Evolutionary conservation across 2,888 invertebrate genomes (phyloP).

Genomic region (Quadroppia sp.): DNA sequence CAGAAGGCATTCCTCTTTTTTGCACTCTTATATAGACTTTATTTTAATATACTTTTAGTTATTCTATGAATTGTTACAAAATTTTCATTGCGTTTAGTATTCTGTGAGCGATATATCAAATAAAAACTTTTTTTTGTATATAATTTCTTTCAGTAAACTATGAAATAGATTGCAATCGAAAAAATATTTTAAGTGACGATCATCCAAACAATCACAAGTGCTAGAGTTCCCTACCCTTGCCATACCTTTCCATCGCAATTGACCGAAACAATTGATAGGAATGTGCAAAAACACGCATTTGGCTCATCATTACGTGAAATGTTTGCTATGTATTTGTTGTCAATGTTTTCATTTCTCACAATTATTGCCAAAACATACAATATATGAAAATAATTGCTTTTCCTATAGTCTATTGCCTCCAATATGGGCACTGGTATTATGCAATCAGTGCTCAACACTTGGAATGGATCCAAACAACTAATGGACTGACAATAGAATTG

Average conservation of each 20-base stretch:
- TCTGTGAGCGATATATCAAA: constrained; percentile 1
- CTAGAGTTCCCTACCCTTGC: neutral
- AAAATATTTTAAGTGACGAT: constrained; percentile 13
- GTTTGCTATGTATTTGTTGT: neutral
- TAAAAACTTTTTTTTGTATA: neutral
- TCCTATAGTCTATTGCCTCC: neutral
- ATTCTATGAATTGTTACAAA: neutral
- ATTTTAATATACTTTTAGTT: constrained; percentile 2
- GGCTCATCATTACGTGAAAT: neutral
- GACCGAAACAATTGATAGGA: constrained; percentile 2
- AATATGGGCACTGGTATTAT: neutral
- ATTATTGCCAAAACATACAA: neutral
- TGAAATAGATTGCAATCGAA: constrained; percentile 7
- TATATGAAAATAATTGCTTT: neutral
- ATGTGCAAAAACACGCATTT: constrained; percentile 20
- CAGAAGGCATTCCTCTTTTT: neutral
- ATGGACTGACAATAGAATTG: neutral
- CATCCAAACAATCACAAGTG: constrained; percentile 18
- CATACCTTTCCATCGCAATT: constrained; percentile 3
- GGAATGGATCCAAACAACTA: neutral
- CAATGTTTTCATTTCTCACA: constrained; percentile 11
- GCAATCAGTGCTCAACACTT: neutral
- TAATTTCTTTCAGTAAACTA: neutral
- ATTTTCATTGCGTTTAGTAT: neutral
- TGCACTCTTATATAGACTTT: neutral